Evolutionary conservation across 2,797 vertebrate species (phyloP).

Genomic region (Thamnophis elegans): DNA sequence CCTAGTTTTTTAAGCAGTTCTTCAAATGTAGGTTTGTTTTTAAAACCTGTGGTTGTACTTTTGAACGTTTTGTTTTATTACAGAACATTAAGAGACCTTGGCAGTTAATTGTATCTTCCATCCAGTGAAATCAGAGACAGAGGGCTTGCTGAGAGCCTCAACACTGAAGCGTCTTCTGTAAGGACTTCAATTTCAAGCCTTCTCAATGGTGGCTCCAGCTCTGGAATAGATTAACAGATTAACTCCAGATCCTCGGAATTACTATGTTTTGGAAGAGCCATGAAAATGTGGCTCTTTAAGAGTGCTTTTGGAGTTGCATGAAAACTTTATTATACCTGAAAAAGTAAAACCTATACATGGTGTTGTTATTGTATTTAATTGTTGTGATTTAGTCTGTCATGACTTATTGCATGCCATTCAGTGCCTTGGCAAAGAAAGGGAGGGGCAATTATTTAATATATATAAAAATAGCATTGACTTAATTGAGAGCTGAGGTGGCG

Average conservation of each 20-base stretch:
- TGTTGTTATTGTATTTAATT: not conserved
- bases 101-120: not conserved
- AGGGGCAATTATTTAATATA: not conserved
- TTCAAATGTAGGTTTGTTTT: not conserved
- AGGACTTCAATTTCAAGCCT: not conserved
- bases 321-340: not conserved
- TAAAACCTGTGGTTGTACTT: not conserved
- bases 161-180: not conserved
- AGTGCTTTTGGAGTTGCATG: not conserved
- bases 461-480: not conserved
- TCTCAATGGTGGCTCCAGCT: not conserved
- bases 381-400: not conserved
- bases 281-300: not conserved
- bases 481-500: too few species aligned
- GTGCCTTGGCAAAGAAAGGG: not conserved
- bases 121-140: not conserved
- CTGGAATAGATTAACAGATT: not conserved
- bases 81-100: not conserved
- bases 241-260: not conserved
- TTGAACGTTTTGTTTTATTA: not conserved
- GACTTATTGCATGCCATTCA: not conserved
- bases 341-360: not conserved
- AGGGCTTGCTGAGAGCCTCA: not conserved
- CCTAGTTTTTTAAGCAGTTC: not conserved
- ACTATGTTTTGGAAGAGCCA: not conserved